These are phyloP conservation scores for Drosophila bunnanda DNA, from an alignment of 2,888 invertebrate genomes.

Conservation along the genomic window DNA sequence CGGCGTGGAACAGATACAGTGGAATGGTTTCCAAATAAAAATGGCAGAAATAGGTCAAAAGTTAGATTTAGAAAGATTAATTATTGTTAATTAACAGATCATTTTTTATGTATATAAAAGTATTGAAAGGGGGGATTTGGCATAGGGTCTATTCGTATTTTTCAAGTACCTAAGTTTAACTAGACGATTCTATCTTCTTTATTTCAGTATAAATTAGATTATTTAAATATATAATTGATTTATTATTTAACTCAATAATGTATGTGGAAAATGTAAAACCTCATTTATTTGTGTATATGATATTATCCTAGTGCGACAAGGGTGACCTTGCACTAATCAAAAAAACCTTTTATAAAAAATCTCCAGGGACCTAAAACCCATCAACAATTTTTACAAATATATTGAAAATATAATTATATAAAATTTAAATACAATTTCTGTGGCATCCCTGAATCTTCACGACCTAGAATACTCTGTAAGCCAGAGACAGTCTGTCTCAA, in stretches of 20 bases:
- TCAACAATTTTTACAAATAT: background rate
- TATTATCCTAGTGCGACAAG: no score
- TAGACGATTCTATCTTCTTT: background rate
- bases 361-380: background rate
- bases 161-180: background rate
- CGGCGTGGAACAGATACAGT: conserved; percentile 28
- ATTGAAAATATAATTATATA: background rate
- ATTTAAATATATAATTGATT: background rate
- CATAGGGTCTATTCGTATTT: background rate
- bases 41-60: background rate
- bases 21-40: background rate
- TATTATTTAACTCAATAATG: background rate
- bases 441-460: background rate
- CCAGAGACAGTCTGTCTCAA: background rate
- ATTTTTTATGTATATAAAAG: background rate
- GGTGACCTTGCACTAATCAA: no score
- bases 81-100: background rate
- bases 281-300: no score
- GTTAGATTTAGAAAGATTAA: background rate
- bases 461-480: background rate
- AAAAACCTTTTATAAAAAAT: no score
- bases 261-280: no score
- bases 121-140: background rate
- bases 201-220: background rate
- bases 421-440: background rate